Percentiles rank a stretch among this genome's conserved stretches.
Evolutionary conservation across 2,113 vertebrate species (phyloP).

Genomic region (Microtus ochrogaster): DNA sequence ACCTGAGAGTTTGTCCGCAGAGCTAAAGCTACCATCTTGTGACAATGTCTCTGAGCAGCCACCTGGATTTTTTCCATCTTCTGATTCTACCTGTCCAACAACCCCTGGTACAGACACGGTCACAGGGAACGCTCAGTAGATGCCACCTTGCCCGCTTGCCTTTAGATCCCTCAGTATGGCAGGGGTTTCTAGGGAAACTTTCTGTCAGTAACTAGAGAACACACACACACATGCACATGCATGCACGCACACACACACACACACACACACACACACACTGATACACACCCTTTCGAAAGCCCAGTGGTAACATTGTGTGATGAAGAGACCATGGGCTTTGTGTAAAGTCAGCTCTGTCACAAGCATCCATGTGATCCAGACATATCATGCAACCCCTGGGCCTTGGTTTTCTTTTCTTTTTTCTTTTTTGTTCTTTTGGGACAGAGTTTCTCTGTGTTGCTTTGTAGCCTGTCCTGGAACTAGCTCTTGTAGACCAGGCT

Average conservation of each 20-base stretch:
- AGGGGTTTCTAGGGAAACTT: not conserved
- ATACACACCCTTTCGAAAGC: not conserved
- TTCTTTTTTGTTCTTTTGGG: too few species aligned
- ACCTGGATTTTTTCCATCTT: not conserved
- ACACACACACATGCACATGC: not conserved
- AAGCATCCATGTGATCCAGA: not conserved
- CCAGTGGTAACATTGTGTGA: not conserved
- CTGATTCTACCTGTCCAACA: not conserved
- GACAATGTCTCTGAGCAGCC: not conserved
- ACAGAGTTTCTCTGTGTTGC: too few species aligned
- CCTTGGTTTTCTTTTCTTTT: constrained; percentile 8
- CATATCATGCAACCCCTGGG: not conserved
- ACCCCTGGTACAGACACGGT: not conserved
- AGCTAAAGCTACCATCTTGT: not conserved
- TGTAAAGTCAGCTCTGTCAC: not conserved
- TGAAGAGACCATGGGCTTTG: not conserved
- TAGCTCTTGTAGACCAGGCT: too few species aligned
- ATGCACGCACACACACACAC: too few species aligned
- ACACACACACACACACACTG: not conserved
- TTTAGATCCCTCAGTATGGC: not conserved
- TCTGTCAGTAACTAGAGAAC: not conserved
- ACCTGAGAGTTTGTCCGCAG: not conserved
- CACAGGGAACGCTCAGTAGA: not conserved
- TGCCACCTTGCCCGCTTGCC: not conserved
- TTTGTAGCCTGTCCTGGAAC: too few species aligned